Conservation (phyloP, 53 echinoderm and acorn worm genomes). For the Actinopyga echinites region DNA sequence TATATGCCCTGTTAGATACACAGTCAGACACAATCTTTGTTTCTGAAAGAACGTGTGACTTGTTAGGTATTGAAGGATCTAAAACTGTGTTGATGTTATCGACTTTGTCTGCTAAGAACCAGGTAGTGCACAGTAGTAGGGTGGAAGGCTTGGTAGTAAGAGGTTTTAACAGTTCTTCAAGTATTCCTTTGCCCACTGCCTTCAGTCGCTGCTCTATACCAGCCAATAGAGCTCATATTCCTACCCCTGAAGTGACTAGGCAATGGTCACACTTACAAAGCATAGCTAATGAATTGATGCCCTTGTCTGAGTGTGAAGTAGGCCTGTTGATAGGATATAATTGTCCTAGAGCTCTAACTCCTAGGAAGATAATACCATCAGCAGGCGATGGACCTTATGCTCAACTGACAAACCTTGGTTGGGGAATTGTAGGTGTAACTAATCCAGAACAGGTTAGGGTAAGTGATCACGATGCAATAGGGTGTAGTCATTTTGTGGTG, state of each 20-base stretch:
- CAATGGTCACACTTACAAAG: not conserved
- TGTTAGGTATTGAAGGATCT: not conserved
- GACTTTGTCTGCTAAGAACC: not conserved
- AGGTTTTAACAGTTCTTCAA: not conserved
- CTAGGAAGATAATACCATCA: not conserved
- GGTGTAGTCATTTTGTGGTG: no score
- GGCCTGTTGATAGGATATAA: no score
- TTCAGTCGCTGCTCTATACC: not conserved
- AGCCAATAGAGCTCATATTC: not conserved
- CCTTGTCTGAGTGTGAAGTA: not conserved
- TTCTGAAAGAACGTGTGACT: not conserved
- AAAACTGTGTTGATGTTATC: not conserved
- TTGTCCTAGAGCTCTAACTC: no score
- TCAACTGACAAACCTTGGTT: constrained; percentile 37
- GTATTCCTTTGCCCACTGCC: not conserved
- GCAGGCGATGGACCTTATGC: constrained; percentile 46
- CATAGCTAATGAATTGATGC: not conserved
- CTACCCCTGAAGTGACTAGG: not conserved
- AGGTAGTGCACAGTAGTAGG: not conserved
- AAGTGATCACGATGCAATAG: no score
- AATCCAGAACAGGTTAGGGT: not conserved
- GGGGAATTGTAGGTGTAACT: no score
- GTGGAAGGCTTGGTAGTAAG: not conserved
- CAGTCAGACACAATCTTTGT: constrained; percentile 41
- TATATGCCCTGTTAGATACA: not conserved